Evolutionary conservation across 2,797 vertebrate genomes (phyloP), one percentile per base, ranked within the genome.

Genomic region (Phoebastria nigripes): DNA sequence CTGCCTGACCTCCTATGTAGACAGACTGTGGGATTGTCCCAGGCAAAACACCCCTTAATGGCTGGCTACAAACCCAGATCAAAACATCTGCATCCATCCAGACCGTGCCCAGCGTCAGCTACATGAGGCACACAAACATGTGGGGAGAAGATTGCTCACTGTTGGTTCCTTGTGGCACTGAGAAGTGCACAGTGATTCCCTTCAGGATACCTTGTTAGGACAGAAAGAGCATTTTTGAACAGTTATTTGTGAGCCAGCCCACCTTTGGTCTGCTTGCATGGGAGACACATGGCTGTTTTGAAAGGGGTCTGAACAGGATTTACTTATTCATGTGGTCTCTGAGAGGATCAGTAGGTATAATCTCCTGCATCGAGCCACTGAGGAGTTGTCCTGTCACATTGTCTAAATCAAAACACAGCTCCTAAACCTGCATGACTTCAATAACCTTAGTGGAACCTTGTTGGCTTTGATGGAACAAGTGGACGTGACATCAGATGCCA

Each of bases 391-490:
- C 59, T 92, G 82, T 87, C 89, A 95, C 61, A 62, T 41, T 54
- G 37, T 59, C 80, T 77, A 61, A 94, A 96, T 90, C 35, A 90
- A 96, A 97, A 84, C 65, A 73, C 71, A 91, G 69, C 42, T 89
- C 35, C 74, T 71, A 70, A 82, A 96, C 77, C 82, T 82, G 25
- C 35, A 16, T 41, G 63, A 93, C 89, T 94, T 85, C 71, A 88
- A 22, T 82, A 95, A 95, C 92, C 90, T 95, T 56, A 56, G 72
- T n/a, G 73, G 56, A 94, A 54, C 58, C 66, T 86, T 87, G 81
- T 73, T 94, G 87, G 73, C 71, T 96, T 95, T 96, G 92, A 94
- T 94, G 77, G 89, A 95, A 95, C 82, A 91, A 91, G 54, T 92
- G 88, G 91, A 84, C 59, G 6, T 20, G 82, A 94, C 92, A 94